phyloP scores from a whole-genome alignment of 2,888 invertebrate species.

The Nudaria mundana region DNA sequence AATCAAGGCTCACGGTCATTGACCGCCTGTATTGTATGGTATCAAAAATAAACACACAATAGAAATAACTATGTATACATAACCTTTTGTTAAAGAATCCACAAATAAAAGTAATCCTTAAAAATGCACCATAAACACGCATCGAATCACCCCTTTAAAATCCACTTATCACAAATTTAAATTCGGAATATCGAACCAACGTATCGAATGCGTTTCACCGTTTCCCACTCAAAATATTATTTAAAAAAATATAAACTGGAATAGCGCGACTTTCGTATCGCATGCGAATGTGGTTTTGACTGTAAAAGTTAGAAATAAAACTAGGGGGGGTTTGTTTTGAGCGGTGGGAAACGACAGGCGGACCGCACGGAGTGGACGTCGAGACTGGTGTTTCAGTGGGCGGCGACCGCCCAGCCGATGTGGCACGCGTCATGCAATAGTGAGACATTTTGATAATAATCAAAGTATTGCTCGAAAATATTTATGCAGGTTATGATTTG shows the following conservation, averaged over 20 bases:
- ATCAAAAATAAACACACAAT: too few species aligned
- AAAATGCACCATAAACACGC: constrained; percentile 48
- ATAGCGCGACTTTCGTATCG: constrained; percentile 32
- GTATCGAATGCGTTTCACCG: constrained; percentile 51
- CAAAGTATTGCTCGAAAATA: not conserved
- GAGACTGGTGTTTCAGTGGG: constrained; percentile 78
- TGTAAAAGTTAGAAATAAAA: constrained; percentile 21
- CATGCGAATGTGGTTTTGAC: constrained; percentile 38
- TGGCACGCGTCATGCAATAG: constrained; percentile 58
- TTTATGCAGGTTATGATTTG: not conserved
- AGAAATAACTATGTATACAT: too few species aligned
- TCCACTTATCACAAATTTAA: constrained; percentile 54
- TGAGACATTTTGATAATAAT: constrained; percentile 37
- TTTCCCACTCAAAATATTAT: constrained; percentile 47
- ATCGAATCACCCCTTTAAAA: constrained; percentile 47
- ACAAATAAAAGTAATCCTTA: constrained; percentile 50
- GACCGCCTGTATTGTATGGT: not conserved
- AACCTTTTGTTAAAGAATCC: constrained; percentile 59
- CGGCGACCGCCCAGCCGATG: constrained; percentile 62
- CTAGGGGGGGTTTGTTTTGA: constrained; percentile 30
- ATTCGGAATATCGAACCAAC: constrained; percentile 46
- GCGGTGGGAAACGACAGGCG: constrained; percentile 70
- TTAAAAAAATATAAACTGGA: constrained; percentile 34
- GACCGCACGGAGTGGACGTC: constrained; percentile 81
- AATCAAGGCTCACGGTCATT: too few species aligned